Evolutionary conservation across 2,797 vertebrate species (phyloP).

Genomic region (Distichodus sexfasciatus): DNA sequence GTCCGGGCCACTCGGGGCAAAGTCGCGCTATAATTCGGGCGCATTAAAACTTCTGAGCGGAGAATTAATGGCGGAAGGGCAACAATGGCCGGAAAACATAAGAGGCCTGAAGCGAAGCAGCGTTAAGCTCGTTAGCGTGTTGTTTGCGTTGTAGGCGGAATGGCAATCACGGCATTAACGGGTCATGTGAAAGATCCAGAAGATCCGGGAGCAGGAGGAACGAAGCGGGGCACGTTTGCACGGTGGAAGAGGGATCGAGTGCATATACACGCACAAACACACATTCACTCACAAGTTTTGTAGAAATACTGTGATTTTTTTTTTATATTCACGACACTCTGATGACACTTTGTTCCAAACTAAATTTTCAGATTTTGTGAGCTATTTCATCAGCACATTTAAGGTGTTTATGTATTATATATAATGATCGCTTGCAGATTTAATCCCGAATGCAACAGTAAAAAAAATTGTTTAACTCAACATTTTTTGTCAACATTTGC

Average conservation of each 20-base stretch:
- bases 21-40: background rate
- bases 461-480: too few species aligned
- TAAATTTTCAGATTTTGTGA: background rate
- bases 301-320: too few species aligned
- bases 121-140: slow-evolving; percentile 38
- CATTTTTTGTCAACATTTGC: too few species aligned
- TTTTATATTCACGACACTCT: too few species aligned
- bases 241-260: slow-evolving; percentile 48
- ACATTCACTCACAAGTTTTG: slow-evolving; percentile 18
- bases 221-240: slow-evolving; percentile 40
- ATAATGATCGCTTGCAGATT: too few species aligned
- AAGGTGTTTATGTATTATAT: too few species aligned
- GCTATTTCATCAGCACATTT: too few species aligned
- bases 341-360: too few species aligned
- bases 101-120: slow-evolving; percentile 33
- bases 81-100: slow-evolving; percentile 36
- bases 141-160: slow-evolving; percentile 50
- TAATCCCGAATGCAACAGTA: too few species aligned
- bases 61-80: slow-evolving; percentile 11
- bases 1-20: slow-evolving; percentile 3
- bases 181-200: slow-evolving; percentile 38
- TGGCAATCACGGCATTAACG: slow-evolving; percentile 34
- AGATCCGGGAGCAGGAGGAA: slow-evolving; percentile 43
- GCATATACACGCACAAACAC: slow-evolving; percentile 48
- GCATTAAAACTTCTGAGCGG: slow-evolving; percentile 9